Percentiles rank a stretch among this genome's conserved stretches.
phyloP scores from a whole-genome alignment of 2,797 vertebrate genomes.

The Characodon lateralis region DNA sequence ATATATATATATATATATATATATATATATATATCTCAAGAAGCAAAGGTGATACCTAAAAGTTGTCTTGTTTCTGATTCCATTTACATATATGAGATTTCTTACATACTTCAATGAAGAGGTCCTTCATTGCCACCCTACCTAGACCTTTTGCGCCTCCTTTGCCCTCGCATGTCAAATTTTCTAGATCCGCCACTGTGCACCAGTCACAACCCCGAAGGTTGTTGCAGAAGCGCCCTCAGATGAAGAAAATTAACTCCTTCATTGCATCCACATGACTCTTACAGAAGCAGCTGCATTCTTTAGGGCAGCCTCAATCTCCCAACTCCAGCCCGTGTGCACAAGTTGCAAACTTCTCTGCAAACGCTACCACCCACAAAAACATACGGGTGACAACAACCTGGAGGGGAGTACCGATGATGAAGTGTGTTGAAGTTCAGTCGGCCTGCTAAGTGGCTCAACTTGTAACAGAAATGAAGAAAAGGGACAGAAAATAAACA shows the following conservation, averaged over 20 bases:
- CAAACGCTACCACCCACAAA: conserved; percentile 29
- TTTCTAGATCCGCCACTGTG: not conserved
- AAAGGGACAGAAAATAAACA: conserved; percentile 59
- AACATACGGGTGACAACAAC: conserved; percentile 42
- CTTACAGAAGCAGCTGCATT: conserved; percentile 74
- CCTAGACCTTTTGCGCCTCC: too few species aligned
- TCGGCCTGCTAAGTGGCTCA: conserved; percentile 73
- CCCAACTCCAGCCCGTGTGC: conserved; percentile 67
- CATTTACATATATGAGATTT: too few species aligned
- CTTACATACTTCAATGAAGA: too few species aligned
- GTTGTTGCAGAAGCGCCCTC: conserved; percentile 55
- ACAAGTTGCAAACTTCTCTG: conserved; percentile 80
- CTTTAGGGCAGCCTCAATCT: conserved; percentile 66
- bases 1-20: too few species aligned
- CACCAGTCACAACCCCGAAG: conserved; percentile 72
- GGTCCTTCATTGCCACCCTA: too few species aligned
- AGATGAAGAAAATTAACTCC: conserved; percentile 81
- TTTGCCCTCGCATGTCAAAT: too few species aligned
- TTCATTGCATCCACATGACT: conserved; percentile 75
- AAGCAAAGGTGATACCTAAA: too few species aligned
- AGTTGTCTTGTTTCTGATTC: too few species aligned
- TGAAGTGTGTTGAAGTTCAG: conserved; percentile 75
- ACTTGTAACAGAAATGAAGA: conserved; percentile 76
- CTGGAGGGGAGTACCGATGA: conserved; percentile 24
- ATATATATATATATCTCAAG: too few species aligned